These are phyloP conservation scores for Cyclargus thomasi DNA, from an alignment of 1,140 invertebrate species.

Conservation along the genomic window DNA sequence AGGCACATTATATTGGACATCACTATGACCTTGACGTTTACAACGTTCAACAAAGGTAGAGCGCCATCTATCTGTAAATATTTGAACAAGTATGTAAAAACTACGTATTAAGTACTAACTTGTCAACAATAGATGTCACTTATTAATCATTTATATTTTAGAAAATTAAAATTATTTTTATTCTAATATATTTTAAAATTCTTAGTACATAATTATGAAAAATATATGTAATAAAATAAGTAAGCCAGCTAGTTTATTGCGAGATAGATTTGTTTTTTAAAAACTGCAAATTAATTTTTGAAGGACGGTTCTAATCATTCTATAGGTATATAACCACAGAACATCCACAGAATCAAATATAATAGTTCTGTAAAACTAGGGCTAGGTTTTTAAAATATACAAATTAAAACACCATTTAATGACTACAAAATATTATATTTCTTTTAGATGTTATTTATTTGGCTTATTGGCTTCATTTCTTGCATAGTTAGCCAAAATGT, in stretches of 20 bases:
- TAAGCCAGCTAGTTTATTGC: too few species aligned
- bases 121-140: neutral
- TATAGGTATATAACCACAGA: too few species aligned
- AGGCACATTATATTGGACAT: neutral
- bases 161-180: too few species aligned
- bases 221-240: too few species aligned
- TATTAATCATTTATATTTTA: neutral
- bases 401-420: neutral
- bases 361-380: too few species aligned
- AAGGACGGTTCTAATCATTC: too few species aligned
- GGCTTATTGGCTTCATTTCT: neutral
- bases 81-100: slow-evolving; percentile 16
- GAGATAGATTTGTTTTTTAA: too few species aligned
- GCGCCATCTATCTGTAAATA: slow-evolving; percentile 38
- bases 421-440: neutral
- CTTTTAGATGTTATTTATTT: neutral
- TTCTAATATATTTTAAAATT: too few species aligned
- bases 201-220: too few species aligned
- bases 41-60: slow-evolving; percentile 14
- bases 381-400: neutral
- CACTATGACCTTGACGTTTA: slow-evolving; percentile 21
- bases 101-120: neutral
- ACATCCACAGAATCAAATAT: neutral
- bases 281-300: too few species aligned
- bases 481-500: neutral